These are phyloP conservation scores for Chloroclystis v-ata DNA, from an alignment of 2,888 invertebrate species.

Conservation along the genomic window DNA sequence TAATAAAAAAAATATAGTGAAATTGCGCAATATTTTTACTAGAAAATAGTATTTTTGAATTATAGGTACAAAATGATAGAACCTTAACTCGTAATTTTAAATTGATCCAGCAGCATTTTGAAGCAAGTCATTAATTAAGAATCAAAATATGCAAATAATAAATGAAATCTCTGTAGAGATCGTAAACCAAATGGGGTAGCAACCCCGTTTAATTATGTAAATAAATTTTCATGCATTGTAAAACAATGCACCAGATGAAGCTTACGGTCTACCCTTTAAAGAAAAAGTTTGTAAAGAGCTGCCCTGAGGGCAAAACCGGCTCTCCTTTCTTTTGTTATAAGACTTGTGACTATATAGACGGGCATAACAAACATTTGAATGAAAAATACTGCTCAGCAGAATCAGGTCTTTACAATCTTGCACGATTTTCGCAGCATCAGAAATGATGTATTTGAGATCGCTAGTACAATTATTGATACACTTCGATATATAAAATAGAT, in stretches of 20 bases:
- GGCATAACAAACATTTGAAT: slow-evolving; percentile 9
- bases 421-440: too few species aligned
- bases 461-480: too few species aligned
- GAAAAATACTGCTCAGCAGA: slow-evolving; percentile 5
- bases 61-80: too few species aligned
- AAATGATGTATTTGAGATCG: too few species aligned
- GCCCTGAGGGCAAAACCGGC: slow-evolving; percentile 54
- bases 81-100: too few species aligned
- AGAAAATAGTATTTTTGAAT: too few species aligned
- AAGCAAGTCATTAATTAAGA: slow-evolving; percentile 47
- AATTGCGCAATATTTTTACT: too few species aligned
- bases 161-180: slow-evolving; percentile 63
- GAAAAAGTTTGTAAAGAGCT: slow-evolving; percentile 62
- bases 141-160: slow-evolving; percentile 65
- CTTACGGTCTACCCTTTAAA: slow-evolving; percentile 47
- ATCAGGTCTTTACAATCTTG: too few species aligned
- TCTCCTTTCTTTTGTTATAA: slow-evolving; percentile 46
- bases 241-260: slow-evolving; percentile 70
- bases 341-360: slow-evolving; percentile 18
- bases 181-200: slow-evolving; percentile 65
- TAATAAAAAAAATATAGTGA: not conserved
- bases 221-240: slow-evolving; percentile 70
- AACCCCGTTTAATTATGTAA: slow-evolving; percentile 71
- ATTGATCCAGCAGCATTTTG: not conserved
- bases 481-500: too few species aligned